Evolutionary conservation across 2,888 invertebrate species (phyloP).

Genomic region (Heliconius ethilla): DNA sequence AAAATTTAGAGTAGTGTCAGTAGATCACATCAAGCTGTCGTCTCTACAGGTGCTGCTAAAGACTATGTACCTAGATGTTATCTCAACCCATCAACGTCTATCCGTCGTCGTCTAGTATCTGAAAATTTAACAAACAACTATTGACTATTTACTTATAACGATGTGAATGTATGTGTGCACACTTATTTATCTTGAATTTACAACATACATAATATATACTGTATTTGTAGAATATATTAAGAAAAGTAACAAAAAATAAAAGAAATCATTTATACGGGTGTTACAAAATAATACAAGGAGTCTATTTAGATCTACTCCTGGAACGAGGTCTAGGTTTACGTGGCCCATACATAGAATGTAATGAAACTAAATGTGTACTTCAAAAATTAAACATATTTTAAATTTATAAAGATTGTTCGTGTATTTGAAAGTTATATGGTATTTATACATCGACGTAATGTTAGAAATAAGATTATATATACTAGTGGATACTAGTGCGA

Average conservation of each 20-base stretch:
- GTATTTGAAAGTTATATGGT: constrained; percentile 10
- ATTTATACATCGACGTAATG: constrained; percentile 13
- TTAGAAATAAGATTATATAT: constrained; percentile 6
- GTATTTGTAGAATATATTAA: background rate
- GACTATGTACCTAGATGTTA: background rate
- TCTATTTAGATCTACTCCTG: background rate
- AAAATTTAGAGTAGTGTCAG: constrained; percentile 1
- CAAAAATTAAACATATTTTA: background rate
- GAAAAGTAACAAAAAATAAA: background rate
- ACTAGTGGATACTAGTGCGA: too few species aligned
- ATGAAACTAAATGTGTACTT: background rate
- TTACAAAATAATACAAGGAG: background rate
- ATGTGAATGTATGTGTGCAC: background rate
- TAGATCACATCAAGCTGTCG: background rate
- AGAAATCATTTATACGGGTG: constrained; percentile 7
- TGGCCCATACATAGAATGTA: background rate
- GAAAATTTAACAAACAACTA: background rate
- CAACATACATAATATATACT: background rate
- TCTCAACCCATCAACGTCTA: constrained; percentile 2
- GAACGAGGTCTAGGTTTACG: background rate
- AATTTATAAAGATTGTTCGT: constrained; percentile 18
- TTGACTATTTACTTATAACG: background rate
- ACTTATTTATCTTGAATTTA: background rate
- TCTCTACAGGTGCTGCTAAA: background rate
- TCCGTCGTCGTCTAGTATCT: background rate